A percentile compares a stretch with the other conserved stretches of the same genome.
Evolutionary conservation across 2,797 vertebrate species (phyloP).

Genomic region (Serranus cabrilla): DNA sequence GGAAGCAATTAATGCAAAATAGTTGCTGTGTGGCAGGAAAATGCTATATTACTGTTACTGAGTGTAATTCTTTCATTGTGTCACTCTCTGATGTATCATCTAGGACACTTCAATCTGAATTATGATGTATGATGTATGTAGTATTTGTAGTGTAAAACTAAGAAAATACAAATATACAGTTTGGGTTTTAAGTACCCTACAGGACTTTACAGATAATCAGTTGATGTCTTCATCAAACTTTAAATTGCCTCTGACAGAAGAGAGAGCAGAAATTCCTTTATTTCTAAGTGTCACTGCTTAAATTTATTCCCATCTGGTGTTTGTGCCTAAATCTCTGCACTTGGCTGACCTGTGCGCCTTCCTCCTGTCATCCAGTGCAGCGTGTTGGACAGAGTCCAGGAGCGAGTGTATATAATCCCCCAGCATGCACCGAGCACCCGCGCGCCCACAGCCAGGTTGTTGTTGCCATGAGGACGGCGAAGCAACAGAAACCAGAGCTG

Average conservation of each 20-base stretch:
- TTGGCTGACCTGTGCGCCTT: slow-evolving; percentile 76
- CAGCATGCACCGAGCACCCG: slow-evolving; percentile 66
- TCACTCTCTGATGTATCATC: too few species aligned
- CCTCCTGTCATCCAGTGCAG: slow-evolving; percentile 73
- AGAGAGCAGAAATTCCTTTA: slow-evolving; percentile 38
- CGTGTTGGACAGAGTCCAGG: slow-evolving; percentile 76
- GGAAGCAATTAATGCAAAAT: too few species aligned
- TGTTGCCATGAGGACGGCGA: slow-evolving; percentile 74
- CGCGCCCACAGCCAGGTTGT: slow-evolving; percentile 61
- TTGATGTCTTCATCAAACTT: slow-evolving; percentile 5
- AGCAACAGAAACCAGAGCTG: slow-evolving; percentile 55
- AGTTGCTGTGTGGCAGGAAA: too few species aligned
- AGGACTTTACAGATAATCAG: neutral
- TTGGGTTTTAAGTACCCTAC: neutral
- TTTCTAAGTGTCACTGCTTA: slow-evolving; percentile 41
- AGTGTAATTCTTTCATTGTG: too few species aligned
- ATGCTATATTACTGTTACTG: too few species aligned
- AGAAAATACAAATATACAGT: too few species aligned
- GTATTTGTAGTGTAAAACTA: too few species aligned
- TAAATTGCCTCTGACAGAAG: neutral
- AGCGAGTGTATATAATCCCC: slow-evolving; percentile 78
- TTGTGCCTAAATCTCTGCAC: slow-evolving; percentile 69
- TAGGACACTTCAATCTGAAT: too few species aligned
- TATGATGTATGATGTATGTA: too few species aligned
- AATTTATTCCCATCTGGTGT: slow-evolving; percentile 78